phyloP scores from a whole-genome alignment of 2,888 invertebrate genomes.

The Tribolium freemani region DNA sequence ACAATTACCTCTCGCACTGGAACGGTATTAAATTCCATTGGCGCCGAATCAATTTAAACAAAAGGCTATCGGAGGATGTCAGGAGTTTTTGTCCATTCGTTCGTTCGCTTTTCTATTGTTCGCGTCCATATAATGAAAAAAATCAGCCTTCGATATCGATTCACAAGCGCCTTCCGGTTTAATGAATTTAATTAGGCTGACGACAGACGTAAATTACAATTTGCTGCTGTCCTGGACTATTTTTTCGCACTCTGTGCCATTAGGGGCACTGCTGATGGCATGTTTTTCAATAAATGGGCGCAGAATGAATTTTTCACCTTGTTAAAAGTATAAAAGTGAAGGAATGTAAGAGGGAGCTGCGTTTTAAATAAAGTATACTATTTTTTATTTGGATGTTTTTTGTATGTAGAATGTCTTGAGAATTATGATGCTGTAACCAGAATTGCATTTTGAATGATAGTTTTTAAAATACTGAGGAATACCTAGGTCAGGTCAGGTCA shows the following conservation, averaged over 20 bases:
- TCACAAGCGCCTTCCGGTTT: conserved; percentile 26
- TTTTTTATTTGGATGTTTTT: too few species aligned
- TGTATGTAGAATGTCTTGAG: too few species aligned
- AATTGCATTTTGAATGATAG: too few species aligned
- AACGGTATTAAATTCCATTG: conserved; percentile 66
- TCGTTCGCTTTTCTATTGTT: conserved; percentile 58
- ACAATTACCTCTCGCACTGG: conserved; percentile 62
- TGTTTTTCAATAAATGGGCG: neutral
- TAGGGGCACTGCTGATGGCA: neutral
- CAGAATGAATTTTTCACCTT: too few species aligned
- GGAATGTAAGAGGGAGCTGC: too few species aligned
- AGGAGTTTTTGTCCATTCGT: conserved; percentile 55
- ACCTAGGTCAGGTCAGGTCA: too few species aligned
- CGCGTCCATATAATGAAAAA: conserved; percentile 39
- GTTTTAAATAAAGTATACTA: too few species aligned
- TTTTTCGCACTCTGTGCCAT: conserved; percentile 4
- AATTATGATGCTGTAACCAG: too few species aligned
- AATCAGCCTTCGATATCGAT: conserved; percentile 38
- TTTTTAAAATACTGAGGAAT: too few species aligned
- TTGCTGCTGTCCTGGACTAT: conserved; percentile 10
- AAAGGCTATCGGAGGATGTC: conserved; percentile 61
- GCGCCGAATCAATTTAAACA: conserved; percentile 65
- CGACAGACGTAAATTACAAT: conserved; percentile 38
- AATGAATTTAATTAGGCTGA: conserved; percentile 39
- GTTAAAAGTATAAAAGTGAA: too few species aligned